These are phyloP conservation scores for Theretra japonica DNA, from an alignment of 2,888 invertebrate species.

Conservation along the genomic window DNA sequence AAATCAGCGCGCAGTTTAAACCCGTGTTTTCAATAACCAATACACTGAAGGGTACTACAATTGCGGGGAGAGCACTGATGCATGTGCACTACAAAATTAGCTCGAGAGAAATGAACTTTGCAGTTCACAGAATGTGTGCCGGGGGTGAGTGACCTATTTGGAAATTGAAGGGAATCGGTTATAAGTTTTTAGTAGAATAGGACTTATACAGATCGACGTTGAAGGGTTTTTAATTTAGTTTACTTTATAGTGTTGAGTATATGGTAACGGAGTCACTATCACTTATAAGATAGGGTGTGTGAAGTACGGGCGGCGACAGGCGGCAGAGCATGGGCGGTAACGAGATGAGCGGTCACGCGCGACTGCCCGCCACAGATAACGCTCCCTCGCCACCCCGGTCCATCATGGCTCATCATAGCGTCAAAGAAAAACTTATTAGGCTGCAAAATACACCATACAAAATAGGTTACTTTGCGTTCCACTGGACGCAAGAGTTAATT, in stretches of 20 bases:
- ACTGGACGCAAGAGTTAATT: background rate
- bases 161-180: background rate
- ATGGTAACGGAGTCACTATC: too few species aligned
- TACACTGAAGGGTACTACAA: slow-evolving; percentile 43
- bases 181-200: too few species aligned
- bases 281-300: background rate
- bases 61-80: slow-evolving; percentile 45
- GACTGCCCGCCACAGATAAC: slow-evolving; percentile 64
- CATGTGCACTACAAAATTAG: slow-evolving; percentile 53
- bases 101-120: slow-evolving; percentile 48
- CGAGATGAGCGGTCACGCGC: slow-evolving; percentile 78
- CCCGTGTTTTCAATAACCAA: slow-evolving; percentile 21
- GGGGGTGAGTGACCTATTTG: slow-evolving; percentile 14
- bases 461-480: background rate
- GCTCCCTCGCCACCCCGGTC: slow-evolving; percentile 47
- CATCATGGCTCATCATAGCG: slow-evolving; percentile 55
- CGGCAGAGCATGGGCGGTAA: slow-evolving; percentile 50
- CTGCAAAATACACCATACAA: slow-evolving; percentile 8
- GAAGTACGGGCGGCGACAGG: slow-evolving; percentile 38
- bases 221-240: too few species aligned
- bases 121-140: slow-evolving; percentile 33
- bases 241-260: too few species aligned
- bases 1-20: slow-evolving; percentile 28
- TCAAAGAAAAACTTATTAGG: slow-evolving; percentile 34
- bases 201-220: too few species aligned